A percentile compares a stretch with the other conserved stretches of the same genome.
Evolutionary conservation across 1,140 invertebrate species (phyloP).

Genomic region (Ips nitidus): DNA sequence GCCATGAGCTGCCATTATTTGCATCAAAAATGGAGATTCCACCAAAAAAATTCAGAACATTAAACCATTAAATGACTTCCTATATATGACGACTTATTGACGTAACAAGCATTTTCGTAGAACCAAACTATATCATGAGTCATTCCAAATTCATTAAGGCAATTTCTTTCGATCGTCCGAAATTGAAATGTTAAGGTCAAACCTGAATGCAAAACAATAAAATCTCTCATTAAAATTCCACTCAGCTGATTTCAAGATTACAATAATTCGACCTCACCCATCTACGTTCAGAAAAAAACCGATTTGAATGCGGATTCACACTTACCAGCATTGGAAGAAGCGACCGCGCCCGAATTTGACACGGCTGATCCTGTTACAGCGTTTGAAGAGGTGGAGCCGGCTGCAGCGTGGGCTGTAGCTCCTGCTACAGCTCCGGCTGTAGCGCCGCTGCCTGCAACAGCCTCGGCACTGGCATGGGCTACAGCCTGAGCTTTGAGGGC

Average conservation of each 20-base stretch:
- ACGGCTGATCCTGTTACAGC: background rate
- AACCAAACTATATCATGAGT: no score
- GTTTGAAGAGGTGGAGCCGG: background rate
- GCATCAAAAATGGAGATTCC: no score
- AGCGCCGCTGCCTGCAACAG: conserved; percentile 3
- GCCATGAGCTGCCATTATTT: no score
- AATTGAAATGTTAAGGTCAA: no score
- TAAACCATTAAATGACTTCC: no score
- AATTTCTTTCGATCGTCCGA: no score
- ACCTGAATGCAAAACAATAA: no score
- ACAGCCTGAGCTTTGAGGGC: conserved; percentile 9
- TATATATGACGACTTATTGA: no score
- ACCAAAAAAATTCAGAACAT: no score
- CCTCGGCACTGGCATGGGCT: conserved; percentile 1
- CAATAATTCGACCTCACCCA: background rate
- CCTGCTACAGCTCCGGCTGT: conserved; percentile 5
- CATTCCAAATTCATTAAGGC: no score
- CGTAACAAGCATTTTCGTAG: no score
- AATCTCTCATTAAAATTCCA: no score
- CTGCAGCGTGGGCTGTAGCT: conserved; percentile 2
- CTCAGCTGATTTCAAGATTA: background rate
- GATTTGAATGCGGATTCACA: background rate
- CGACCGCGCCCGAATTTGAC: background rate
- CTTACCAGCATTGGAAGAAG: background rate
- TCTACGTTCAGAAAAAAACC: background rate